Conservation (phyloP, 2,113 vertebrate species). For the Probosciger aterrimus region DNA sequence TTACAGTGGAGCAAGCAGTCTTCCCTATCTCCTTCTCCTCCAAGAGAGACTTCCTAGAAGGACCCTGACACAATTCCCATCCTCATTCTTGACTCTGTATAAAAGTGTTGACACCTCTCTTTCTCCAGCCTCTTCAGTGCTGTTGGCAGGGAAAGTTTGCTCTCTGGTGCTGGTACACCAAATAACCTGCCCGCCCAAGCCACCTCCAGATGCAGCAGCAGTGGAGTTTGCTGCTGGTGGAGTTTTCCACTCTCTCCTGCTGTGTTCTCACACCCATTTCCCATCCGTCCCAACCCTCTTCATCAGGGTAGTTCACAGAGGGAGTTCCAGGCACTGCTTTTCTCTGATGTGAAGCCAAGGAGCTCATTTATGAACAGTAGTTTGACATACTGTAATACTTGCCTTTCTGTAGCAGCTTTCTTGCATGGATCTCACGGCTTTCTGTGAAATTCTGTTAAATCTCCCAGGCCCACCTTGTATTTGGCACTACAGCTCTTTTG, state of each 20-base stretch:
- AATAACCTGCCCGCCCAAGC: accelerated
- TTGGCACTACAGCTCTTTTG: not conserved
- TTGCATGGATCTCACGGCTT: not conserved
- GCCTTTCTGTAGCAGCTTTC: not conserved
- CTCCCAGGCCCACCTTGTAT: not conserved
- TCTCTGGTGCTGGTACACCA: accelerated
- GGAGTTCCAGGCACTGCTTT: not conserved
- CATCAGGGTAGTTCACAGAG: not conserved
- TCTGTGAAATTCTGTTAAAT: not conserved
- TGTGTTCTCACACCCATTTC: not conserved
- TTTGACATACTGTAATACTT: not conserved
- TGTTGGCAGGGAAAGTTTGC: not conserved
- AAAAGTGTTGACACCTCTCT: not conserved
- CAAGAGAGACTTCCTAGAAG: not conserved
- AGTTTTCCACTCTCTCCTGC: not conserved
- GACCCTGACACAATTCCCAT: not conserved
- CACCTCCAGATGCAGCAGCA: not conserved
- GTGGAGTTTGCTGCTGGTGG: not conserved
- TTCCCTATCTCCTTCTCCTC: not conserved
- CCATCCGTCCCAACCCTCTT: not conserved
- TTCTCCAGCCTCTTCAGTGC: not conserved
- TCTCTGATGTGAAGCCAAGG: not conserved
- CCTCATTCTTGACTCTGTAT: not conserved
- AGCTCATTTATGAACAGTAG: not conserved
- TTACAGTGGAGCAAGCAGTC: not conserved